Evolutionary conservation across 2,888 invertebrate genomes (phyloP), one percentile per base, ranked within the genome.

Genomic region (Dendrolimus houi): DNA sequence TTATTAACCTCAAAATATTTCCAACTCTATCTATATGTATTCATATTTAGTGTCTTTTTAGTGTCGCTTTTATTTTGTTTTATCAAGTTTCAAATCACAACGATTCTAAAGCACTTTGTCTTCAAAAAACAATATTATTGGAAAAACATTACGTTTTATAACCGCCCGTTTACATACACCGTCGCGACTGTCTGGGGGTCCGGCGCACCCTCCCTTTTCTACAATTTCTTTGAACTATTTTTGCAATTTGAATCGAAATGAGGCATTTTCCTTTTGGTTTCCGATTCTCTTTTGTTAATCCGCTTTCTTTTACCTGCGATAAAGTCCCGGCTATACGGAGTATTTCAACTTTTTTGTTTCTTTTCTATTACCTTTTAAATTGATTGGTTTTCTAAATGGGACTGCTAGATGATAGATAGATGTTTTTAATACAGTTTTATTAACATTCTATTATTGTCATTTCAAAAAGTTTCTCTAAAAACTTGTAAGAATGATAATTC

Each of bases 221-320:
- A 47, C 47, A 66, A 66, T 66, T 70, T 60, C 63, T 68, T 60
- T 56, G 61, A 73, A 72, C 70, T 70, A 71, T 71, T 70, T 66
- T 67, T 60, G 62, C 67, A 67, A 66, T 70, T 68, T 64, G 53
- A 68, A 72, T 70, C 65, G 68, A 61, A 69, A 69, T 70, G 67
- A 65, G 65, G 59, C 61, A 65, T 70, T 67, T 68, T 67, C 61
- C 59, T 65, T 66, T 65, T 62, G 62, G 64, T 63, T 66, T 68
- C 61, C 64, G 63, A 63, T 68, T 63, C 64, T 55, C 64, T 56
- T 68, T 67, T 68, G 62, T 64, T 64, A 61, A 65, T 62, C 57
- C 55, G 53, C 54, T 61, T 62, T 54, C 60, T 40, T 58, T 63
- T 58, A 59, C 54, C 54, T 47, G 9, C 47, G 47, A 47, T 47